These are phyloP conservation scores for Kryphioiulus occultus DNA, from an alignment of 2,888 invertebrate genomes.

Conservation along the genomic window DNA sequence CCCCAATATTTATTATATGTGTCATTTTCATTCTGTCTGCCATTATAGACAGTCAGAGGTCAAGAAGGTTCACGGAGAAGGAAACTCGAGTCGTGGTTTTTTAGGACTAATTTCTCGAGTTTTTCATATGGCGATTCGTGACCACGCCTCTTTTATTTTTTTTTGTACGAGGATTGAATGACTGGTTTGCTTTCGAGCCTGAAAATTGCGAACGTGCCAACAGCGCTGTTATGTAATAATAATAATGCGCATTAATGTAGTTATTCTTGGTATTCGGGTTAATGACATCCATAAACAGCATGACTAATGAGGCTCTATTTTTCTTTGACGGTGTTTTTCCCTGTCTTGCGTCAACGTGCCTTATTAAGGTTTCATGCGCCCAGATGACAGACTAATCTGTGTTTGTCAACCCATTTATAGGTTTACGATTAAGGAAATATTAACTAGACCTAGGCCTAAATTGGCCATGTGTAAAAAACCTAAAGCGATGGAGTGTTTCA, in stretches of 20 bases:
- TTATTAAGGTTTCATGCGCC: background rate
- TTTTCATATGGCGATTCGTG: background rate
- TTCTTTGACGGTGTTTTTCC: background rate
- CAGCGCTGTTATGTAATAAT: background rate
- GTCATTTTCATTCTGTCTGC: slow-evolving; percentile 15
- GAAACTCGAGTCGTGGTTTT: background rate
- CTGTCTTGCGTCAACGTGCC: background rate
- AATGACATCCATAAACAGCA: slow-evolving; percentile 31
- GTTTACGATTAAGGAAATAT: background rate
- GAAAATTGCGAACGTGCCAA: background rate
- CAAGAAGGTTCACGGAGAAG: background rate
- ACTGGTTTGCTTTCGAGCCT: background rate
- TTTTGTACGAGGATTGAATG: background rate
- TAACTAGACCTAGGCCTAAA: background rate
- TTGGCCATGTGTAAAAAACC: background rate
- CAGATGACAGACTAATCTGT: background rate
- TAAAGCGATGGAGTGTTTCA: background rate
- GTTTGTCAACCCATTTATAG: background rate
- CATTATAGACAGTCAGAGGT: background rate
- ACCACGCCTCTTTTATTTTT: background rate
- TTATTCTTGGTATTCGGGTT: background rate
- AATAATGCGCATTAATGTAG: slow-evolving; percentile 13
- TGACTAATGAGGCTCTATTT: background rate
- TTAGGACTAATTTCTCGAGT: background rate
- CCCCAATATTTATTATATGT: slow-evolving; percentile 24